These are phyloP conservation scores for Perithous albicinctus DNA, from an alignment of 2,888 invertebrate species.

Conservation along the genomic window DNA sequence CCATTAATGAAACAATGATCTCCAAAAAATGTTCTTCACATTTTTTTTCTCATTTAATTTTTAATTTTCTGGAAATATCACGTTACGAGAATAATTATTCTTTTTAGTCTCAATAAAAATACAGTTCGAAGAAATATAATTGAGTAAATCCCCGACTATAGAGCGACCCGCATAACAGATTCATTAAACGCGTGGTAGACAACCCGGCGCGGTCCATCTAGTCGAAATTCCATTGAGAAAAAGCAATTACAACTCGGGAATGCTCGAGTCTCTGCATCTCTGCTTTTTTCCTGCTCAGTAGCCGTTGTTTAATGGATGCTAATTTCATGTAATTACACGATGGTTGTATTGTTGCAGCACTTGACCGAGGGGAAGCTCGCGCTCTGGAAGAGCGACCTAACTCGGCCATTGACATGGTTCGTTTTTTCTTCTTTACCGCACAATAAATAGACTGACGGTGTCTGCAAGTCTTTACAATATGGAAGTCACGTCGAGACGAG, in stretches of 20 bases:
- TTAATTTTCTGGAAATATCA: too few relatives aligned
- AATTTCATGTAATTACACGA: slow-evolving; percentile 67
- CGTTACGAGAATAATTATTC: too few relatives aligned
- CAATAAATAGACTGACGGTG: neutral
- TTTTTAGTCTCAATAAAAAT: neutral
- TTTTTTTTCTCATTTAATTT: too few relatives aligned
- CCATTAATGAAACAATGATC: too few relatives aligned
- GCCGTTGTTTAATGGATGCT: slow-evolving; percentile 57
- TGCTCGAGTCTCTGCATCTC: slow-evolving; percentile 1
- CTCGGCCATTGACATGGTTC: slow-evolving; percentile 81
- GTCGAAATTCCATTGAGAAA: neutral
- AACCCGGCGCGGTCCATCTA: neutral
- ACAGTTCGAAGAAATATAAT: neutral
- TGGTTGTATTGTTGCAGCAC: slow-evolving; percentile 77
- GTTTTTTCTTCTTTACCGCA: slow-evolving; percentile 49
- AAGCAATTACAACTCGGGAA: neutral
- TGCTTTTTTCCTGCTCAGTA: slow-evolving; percentile 29
- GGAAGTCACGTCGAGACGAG: slow-evolving; percentile 11
- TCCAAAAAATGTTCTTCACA: too few relatives aligned
- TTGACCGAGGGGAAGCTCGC: slow-evolving; percentile 83
- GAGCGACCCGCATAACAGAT: slow-evolving; percentile 12
- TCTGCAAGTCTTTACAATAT: neutral
- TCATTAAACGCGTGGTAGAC: neutral
- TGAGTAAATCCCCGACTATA: neutral
- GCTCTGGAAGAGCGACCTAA: slow-evolving; percentile 83